These are phyloP conservation scores for Synergus itoensis DNA, from an alignment of 2,888 invertebrate genomes.

Conservation along the genomic window DNA sequence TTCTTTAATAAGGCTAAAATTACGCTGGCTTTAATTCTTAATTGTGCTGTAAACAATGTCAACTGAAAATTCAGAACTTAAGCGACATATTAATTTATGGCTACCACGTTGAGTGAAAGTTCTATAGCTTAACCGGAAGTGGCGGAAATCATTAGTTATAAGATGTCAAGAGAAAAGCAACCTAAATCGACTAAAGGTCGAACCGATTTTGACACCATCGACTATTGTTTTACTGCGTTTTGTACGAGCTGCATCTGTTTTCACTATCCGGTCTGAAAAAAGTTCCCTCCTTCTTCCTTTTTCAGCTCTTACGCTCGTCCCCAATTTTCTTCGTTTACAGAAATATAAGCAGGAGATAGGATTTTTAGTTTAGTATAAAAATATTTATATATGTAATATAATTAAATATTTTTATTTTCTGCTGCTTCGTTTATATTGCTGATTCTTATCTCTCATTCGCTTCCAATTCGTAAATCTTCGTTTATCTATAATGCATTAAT, in stretches of 20 bases:
- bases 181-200: constrained; percentile 42
- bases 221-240: constrained; percentile 60
- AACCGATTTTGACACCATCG: constrained; percentile 45
- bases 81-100: not conserved
- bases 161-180: constrained; percentile 37
- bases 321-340: not conserved
- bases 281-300: constrained; percentile 34
- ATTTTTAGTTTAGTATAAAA: not conserved
- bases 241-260: constrained; percentile 60
- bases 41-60: not conserved
- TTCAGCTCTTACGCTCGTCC: not conserved
- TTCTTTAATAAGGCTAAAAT: not conserved
- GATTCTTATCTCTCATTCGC: too few species aligned
- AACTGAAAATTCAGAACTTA: not conserved
- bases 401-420: too few species aligned
- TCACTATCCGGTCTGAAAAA: constrained; percentile 35
- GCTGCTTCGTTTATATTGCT: too few species aligned
- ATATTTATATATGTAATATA: not conserved
- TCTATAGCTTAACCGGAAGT: constrained; percentile 49
- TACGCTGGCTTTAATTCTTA: not conserved
- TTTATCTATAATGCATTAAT: too few species aligned
- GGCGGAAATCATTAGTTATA: constrained; percentile 52
- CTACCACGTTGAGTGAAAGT: constrained; percentile 1
- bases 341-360: constrained; percentile 1
- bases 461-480: too few species aligned